phyloP scores from a whole-genome alignment of 2,888 invertebrate genomes.

The Dendrolimus pini region DNA sequence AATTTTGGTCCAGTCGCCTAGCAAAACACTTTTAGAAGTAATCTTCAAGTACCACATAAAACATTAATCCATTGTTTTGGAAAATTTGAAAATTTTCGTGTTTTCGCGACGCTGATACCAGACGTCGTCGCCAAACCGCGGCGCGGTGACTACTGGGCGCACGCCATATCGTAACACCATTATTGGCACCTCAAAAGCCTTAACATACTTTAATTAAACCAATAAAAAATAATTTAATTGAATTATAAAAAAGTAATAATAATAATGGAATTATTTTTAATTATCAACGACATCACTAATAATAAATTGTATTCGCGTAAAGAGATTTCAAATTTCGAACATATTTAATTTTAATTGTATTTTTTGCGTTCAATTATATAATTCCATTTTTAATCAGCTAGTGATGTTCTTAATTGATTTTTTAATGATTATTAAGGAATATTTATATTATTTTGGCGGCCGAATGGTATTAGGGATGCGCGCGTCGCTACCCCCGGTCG shows the following conservation, averaged over 20 bases:
- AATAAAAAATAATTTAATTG: conserved; percentile 1
- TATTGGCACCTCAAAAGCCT: conserved; percentile 43
- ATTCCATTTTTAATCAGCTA: conserved; percentile 8
- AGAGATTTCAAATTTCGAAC: neutral
- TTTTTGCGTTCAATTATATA: neutral
- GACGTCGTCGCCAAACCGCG: conserved; percentile 60
- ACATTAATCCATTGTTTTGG: neutral
- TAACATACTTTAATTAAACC: conserved; percentile 18
- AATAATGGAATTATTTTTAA: neutral
- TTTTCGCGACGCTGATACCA: conserved; percentile 6
- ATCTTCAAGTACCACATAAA: neutral
- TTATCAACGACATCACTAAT: neutral
- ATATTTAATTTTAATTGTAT: conserved; percentile 4
- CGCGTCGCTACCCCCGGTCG: conserved; percentile 64
- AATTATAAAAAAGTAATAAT: conserved; percentile 1
- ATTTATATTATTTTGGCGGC: conserved; percentile 20
- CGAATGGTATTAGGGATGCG: conserved; percentile 47
- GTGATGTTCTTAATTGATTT: conserved; percentile 1
- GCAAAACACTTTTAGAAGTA: neutral
- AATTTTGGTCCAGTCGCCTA: neutral
- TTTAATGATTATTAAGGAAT: neutral
- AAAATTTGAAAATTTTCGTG: neutral
- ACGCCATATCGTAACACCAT: conserved; percentile 35
- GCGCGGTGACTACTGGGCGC: conserved; percentile 58
- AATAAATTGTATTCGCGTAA: neutral